These are phyloP conservation scores for Ladona fulva DNA, from an alignment of 1,140 invertebrate genomes.

Conservation along the genomic window DNA sequence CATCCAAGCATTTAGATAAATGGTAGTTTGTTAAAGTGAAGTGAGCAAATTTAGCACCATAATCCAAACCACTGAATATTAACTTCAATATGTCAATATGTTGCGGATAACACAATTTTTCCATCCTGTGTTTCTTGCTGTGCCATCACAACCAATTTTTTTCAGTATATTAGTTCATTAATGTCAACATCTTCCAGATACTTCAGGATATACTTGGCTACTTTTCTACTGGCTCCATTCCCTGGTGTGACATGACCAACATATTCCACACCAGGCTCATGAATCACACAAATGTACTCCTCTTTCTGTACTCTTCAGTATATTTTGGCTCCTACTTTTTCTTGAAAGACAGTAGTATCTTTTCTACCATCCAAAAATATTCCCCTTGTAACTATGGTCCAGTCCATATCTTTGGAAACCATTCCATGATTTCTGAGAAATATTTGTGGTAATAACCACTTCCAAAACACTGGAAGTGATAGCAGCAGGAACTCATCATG, in stretches of 20 bases:
- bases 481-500: too few species aligned
- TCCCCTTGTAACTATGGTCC: background rate
- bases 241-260: slow-evolving; percentile 14
- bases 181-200: background rate
- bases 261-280: slow-evolving; percentile 10
- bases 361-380: slow-evolving; percentile 7
- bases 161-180: slow-evolving; percentile 12
- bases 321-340: slow-evolving; percentile 11
- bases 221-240: background rate
- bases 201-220: background rate
- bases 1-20: too few species aligned
- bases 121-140: background rate
- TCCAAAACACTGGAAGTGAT: too few species aligned
- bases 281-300: slow-evolving; percentile 12
- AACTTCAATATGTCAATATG: too few species aligned
- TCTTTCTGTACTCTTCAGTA: slow-evolving; percentile 11
- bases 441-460: too few species aligned
- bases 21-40: too few species aligned
- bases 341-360: slow-evolving; percentile 13
- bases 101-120: background rate
- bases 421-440: too few species aligned
- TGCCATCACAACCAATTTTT: slow-evolving; percentile 12
- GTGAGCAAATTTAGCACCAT: too few species aligned
- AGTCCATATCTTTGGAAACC: too few species aligned
- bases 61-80: too few species aligned